Evolutionary conservation across 1,140 invertebrate genomes (phyloP).

Genomic region (Drosophila pseudoananassae): DNA sequence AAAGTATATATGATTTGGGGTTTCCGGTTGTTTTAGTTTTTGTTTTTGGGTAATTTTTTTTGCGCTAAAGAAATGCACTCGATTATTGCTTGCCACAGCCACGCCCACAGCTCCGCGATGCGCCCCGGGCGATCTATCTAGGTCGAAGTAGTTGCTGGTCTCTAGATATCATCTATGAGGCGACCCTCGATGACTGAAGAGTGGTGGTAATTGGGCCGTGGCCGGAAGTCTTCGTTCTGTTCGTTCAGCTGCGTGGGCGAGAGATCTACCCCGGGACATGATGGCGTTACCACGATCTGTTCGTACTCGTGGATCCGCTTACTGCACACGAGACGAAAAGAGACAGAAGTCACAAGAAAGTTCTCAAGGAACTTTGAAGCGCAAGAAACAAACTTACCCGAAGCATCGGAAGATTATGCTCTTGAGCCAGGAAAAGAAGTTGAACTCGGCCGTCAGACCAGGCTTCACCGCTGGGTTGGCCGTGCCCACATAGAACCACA

Average conservation of each 20-base stretch:
- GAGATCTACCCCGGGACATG: constrained; percentile 92
- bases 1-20: constrained; percentile 11
- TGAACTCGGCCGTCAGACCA: constrained; percentile 94
- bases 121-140: constrained; percentile 3
- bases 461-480: constrained; percentile 97
- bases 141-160: neutral
- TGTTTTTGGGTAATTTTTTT: constrained; percentile 5
- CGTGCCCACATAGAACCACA: constrained; percentile 97
- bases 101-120: constrained; percentile 9
- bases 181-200: constrained; percentile 92
- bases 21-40: neutral
- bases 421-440: constrained; percentile 93
- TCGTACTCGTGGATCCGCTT: constrained; percentile 92
- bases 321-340: constrained; percentile 79
- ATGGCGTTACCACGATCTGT: constrained; percentile 95
- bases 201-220: constrained; percentile 95
- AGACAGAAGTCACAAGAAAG: neutral
- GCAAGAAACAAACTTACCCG: constrained; percentile 87
- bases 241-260: constrained; percentile 95
- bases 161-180: constrained; percentile 86
- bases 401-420: constrained; percentile 89
- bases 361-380: neutral
- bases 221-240: constrained; percentile 97
- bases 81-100: constrained; percentile 60
- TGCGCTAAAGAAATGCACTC: constrained; percentile 50